Evolutionary conservation across 2,888 invertebrate genomes (phyloP).

Genomic region (Polymixis flavicincta): DNA sequence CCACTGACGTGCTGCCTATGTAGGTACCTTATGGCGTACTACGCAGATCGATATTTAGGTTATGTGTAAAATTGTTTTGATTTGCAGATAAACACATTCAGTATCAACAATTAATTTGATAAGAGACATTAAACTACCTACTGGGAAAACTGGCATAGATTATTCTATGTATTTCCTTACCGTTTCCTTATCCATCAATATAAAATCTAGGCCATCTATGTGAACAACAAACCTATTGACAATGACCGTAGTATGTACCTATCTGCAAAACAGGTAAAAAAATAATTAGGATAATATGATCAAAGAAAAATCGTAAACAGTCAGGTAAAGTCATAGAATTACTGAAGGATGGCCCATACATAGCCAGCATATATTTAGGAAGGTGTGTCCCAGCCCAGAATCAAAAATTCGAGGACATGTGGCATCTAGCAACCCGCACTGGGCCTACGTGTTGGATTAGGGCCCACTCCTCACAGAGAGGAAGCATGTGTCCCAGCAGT

Average conservation of each 20-base stretch:
- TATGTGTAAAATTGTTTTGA: neutral
- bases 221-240: neutral
- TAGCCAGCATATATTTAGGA: no score
- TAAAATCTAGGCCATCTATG: constrained; percentile 6
- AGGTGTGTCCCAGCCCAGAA: no score
- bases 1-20: neutral
- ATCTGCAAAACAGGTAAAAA: constrained; percentile 7
- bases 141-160: neutral
- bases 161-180: neutral
- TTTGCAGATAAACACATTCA: neutral
- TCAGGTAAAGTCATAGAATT: neutral
- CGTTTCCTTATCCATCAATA: neutral
- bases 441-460: no score
- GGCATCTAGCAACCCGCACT: no score
- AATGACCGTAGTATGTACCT: neutral
- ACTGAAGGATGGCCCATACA: neutral
- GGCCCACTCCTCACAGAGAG: no score
- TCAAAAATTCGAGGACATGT: no score
- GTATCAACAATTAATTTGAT: neutral
- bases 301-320: neutral
- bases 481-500: no score
- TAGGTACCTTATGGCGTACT: neutral
- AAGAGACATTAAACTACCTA: neutral
- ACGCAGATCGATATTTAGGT: neutral
- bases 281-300: no score